Evolutionary conservation across 2,888 invertebrate species (phyloP).

Genomic region (Diachrysia chrysitis): DNA sequence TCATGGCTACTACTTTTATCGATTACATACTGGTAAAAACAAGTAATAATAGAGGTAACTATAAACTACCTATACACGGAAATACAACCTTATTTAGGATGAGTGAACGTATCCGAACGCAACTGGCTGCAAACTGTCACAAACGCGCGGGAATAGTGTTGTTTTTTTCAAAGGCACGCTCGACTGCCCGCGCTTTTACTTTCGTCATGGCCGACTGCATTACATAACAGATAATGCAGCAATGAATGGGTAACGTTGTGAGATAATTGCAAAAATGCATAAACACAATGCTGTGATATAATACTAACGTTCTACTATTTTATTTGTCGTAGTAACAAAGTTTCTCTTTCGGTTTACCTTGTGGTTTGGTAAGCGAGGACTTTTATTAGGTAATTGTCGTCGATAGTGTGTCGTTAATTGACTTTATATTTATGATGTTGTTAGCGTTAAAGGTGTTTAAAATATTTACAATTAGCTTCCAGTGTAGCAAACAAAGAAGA

Average conservation of each 20-base stretch:
- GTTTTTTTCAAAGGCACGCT: conserved; percentile 72
- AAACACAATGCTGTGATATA: conserved; percentile 55
- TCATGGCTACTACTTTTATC: background rate
- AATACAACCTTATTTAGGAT: conserved; percentile 30
- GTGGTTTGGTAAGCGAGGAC: conserved; percentile 35
- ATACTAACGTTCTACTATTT: conserved; percentile 44
- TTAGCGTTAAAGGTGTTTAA: conserved; percentile 25
- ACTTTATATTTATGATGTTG: conserved; percentile 23
- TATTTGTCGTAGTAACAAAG: conserved; percentile 34
- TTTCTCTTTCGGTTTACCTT: conserved; percentile 42
- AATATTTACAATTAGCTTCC: conserved; percentile 28
- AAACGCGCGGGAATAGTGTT: conserved; percentile 61
- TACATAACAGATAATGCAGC: conserved; percentile 75
- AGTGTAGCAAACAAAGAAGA: conserved; percentile 10
- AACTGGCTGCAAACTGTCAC: conserved; percentile 58
- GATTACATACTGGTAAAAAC: background rate
- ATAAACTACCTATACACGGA: conserved; percentile 5
- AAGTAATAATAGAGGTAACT: conserved; percentile 19
- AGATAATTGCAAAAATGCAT: conserved; percentile 60
- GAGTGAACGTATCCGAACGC: conserved; percentile 30
- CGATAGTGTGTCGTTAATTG: conserved; percentile 25
- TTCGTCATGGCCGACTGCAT: conserved; percentile 78
- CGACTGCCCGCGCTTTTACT: conserved; percentile 79
- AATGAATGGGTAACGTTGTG: conserved; percentile 70
- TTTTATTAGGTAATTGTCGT: conserved; percentile 31